Evolutionary conservation across 2,113 vertebrate species (phyloP).

Genomic region (Toxostoma redivivum): DNA sequence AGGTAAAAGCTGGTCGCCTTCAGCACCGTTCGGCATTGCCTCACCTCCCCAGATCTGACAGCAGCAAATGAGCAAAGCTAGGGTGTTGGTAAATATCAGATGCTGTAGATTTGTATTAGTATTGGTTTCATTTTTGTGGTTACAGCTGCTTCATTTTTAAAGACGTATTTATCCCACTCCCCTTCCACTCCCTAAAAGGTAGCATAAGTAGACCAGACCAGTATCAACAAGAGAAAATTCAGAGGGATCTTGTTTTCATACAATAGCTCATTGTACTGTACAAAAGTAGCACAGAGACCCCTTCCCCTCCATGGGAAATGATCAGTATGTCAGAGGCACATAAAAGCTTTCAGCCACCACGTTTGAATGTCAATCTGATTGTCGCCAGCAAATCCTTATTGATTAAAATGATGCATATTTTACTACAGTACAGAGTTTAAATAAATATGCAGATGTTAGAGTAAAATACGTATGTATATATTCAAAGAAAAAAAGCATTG

Average conservation of each 20-base stretch:
- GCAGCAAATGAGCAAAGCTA: conserved; percentile 32
- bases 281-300: conserved; percentile 44
- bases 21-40: not conserved
- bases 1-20: conserved; percentile 34
- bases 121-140: conserved; percentile 54
- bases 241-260: conserved; percentile 52
- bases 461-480: conserved; percentile 80
- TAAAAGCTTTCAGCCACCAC: conserved; percentile 58
- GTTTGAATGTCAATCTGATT: conserved; percentile 60
- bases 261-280: conserved; percentile 37
- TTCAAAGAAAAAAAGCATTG: conserved; percentile 74
- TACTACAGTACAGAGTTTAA: conserved; percentile 82
- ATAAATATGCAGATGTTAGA: conserved; percentile 76
- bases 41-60: not conserved
- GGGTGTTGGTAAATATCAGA: conserved; percentile 41
- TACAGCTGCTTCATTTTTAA: conserved; percentile 62
- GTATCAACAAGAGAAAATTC: conserved; percentile 28
- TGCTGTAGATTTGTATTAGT: conserved; percentile 47
- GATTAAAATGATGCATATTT: conserved; percentile 76
- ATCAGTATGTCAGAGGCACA: conserved; percentile 38
- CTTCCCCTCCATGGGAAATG: not conserved
- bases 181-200: conserved; percentile 29
- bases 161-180: conserved; percentile 34
- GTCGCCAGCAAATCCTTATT: conserved; percentile 70
- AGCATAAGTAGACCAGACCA: conserved; percentile 64